phyloP scores from a whole-genome alignment of 2,888 invertebrate species.

The Drosophila nr. medialis region DNA sequence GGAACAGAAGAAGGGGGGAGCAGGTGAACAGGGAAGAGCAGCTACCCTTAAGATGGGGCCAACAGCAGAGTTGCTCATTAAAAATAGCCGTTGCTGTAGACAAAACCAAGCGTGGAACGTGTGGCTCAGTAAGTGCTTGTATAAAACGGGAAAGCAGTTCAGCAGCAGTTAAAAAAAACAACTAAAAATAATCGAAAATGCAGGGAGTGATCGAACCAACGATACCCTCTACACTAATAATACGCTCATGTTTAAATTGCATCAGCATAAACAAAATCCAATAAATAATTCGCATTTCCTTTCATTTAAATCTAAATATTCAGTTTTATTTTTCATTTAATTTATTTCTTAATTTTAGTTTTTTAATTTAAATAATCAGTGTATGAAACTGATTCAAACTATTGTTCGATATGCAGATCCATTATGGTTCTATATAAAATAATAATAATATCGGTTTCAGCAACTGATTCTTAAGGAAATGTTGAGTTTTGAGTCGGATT shows the following conservation, averaged over 20 bases:
- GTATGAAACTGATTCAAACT: not conserved
- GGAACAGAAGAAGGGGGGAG: not conserved
- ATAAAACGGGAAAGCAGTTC: conserved; percentile 13
- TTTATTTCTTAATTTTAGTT: not conserved
- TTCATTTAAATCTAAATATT: not conserved
- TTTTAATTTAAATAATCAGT: not conserved
- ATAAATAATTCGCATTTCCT: not conserved
- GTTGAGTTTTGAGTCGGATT: not conserved
- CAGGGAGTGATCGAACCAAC: too few species aligned
- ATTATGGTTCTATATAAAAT: not conserved
- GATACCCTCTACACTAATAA: not conserved
- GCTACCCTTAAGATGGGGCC: not conserved
- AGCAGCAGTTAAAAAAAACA: not conserved
- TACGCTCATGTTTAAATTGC: not conserved
- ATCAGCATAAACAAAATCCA: not conserved
- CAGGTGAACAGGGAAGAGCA: not conserved
- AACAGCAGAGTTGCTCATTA: conserved; percentile 54
- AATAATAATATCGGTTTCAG: not conserved
- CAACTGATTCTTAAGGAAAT: not conserved
- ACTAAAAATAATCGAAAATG: not conserved
- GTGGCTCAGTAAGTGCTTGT: conserved; percentile 23
- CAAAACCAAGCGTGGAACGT: conserved; percentile 16
- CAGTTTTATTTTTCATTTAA: not conserved
- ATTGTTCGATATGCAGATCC: not conserved
- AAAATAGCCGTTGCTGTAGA: conserved; percentile 47